Evolutionary conservation across 2,113 vertebrate genomes (phyloP).

Genomic region (Barbus barbus): DNA sequence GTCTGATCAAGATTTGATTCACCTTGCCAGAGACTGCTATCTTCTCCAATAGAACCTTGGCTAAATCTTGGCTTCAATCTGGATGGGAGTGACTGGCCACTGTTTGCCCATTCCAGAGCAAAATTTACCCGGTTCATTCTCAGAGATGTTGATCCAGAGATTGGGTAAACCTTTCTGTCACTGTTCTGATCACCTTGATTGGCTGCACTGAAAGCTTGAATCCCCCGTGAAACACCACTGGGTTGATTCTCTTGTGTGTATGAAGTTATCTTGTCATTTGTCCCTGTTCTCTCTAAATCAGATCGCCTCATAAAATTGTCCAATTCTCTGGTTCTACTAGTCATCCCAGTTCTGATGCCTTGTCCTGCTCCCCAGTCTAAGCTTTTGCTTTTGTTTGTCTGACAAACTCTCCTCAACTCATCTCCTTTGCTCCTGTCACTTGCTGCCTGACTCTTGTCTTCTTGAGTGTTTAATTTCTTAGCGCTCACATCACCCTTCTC

Average conservation of each 20-base stretch:
- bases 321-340: conserved; percentile 29
- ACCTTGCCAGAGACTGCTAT: conserved; percentile 8
- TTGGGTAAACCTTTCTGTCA: neutral
- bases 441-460: conserved; percentile 25
- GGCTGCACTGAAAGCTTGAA: conserved; percentile 27
- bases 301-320: neutral
- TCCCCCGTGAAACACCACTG: conserved; percentile 21
- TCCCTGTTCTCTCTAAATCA: conserved; percentile 38
- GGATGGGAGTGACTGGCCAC: conserved; percentile 63
- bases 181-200: conserved; percentile 31
- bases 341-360: neutral
- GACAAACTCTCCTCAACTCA: conserved; percentile 44
- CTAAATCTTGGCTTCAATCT: conserved; percentile 56
- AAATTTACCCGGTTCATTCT: conserved; percentile 2
- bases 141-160: neutral
- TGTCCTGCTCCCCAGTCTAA: conserved; percentile 61
- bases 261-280: neutral
- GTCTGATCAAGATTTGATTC: conserved; percentile 33
- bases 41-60: conserved; percentile 12
- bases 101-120: conserved; percentile 44
- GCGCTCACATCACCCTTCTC: conserved; percentile 40
- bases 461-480: conserved; percentile 34
- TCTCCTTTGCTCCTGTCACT: conserved; percentile 54
- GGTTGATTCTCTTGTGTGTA: neutral
- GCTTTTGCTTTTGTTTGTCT: conserved; percentile 66